Evolutionary conservation across 2,113 vertebrate genomes (phyloP), one percentile per base, ranked within the genome.

Genomic region (Gobiocypris rarus): DNA sequence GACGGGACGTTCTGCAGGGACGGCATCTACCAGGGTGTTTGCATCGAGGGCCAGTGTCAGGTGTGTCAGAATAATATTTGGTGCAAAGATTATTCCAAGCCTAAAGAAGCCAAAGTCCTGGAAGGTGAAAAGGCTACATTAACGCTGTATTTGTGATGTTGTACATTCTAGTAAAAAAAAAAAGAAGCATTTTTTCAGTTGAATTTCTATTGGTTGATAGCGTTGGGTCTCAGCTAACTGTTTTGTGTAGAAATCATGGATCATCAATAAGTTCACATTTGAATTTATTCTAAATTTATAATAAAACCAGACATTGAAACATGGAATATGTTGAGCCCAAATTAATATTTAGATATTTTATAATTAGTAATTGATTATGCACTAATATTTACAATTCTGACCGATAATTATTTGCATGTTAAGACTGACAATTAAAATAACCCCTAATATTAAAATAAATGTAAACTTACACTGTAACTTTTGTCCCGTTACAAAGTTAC

Each of bases 1-100:
- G 96, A 97, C 10, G 96, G 96, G 0, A 97, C 96, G 2, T 96
- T 94, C 82, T 97, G 96, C 88, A 94, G 93, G 22, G 95, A 97
- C 52, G 92, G 95, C 67, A 89, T 94, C 80, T 91, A 93, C 85
- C 95, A 96, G 69, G 96, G 96, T 1, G 95, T 97, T 89, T 97
- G 96, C 89, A 97, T 97, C 63, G 92, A 93, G 84, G 96, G 96
- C 24, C 92, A 90, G 59, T 97, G 96, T 92, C 96, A 97, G 96
- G 96, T 85, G n/a, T 7, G 22, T 11, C 56, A 41, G 15, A 48
- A 48, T 26, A 79, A 48, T 41, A 43, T 59, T 63, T 58, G 75
- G 31, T 77, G 75, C 9, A 34, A 38, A n/a, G 13, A 41, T 69
- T 38, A 38, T 38, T 41, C 9, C 31, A 41, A 69, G 17, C 17